These are phyloP conservation scores for Salvator merianae DNA, from an alignment of 2,113 vertebrate species.

Conservation along the genomic window DNA sequence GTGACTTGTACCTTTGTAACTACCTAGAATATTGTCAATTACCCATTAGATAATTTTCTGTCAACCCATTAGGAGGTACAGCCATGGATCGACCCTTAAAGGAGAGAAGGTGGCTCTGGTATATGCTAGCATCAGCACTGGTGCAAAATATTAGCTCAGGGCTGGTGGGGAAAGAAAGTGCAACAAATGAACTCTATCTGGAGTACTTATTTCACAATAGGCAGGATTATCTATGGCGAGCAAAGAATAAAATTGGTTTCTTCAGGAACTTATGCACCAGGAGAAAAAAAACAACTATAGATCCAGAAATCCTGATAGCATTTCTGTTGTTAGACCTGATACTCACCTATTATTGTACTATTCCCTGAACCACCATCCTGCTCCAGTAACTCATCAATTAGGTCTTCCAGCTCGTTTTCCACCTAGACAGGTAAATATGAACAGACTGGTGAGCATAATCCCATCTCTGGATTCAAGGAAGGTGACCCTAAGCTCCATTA, in stretches of 20 bases:
- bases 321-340: neutral
- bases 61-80: neutral
- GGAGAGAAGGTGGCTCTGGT: neutral
- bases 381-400: conserved; percentile 92
- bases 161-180: neutral
- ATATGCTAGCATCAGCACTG: neutral
- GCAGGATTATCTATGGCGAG: neutral
- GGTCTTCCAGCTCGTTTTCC: conserved; percentile 92
- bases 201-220: neutral
- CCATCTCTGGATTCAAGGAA: neutral
- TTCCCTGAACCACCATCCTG: conserved; percentile 88
- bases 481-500: neutral
- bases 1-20: neutral
- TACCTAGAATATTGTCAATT: neutral
- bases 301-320: neutral
- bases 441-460: neutral
- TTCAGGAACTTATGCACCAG: neutral
- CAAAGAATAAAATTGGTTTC: neutral
- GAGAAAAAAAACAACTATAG: conserved; percentile 2
- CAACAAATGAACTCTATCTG: neutral
- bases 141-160: neutral
- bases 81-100: neutral
- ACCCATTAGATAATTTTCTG: neutral
- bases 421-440: conserved; percentile 75
- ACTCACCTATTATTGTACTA: conserved; percentile 89